Conservation (phyloP, 2,113 vertebrate species). For the Solea senegalensis region DNA sequence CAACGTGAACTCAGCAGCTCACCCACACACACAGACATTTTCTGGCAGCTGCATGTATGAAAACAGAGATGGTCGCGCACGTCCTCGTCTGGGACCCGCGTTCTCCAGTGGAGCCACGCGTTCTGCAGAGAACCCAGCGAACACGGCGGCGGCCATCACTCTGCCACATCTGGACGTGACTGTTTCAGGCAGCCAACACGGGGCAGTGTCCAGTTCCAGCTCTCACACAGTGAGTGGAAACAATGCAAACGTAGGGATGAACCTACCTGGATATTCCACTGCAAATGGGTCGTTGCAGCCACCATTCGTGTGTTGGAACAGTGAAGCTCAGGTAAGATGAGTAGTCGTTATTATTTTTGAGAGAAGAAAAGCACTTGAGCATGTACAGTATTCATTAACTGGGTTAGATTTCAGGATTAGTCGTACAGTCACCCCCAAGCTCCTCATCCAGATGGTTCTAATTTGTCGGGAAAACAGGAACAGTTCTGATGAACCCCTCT, state of each 20-base stretch:
- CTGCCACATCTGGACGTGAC: no score
- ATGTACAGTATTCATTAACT: no score
- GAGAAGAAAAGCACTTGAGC: not conserved
- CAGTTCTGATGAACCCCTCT: no score
- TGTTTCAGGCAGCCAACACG: no score
- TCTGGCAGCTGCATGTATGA: conserved; percentile 49
- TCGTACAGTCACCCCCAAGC: no score
- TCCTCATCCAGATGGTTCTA: no score
- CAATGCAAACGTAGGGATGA: not conserved
- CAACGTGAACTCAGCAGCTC: not conserved
- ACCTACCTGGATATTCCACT: not conserved
- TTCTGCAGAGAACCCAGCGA: not conserved
- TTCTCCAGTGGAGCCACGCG: not conserved
- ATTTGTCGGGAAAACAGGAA: no score
- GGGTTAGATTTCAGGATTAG: no score
- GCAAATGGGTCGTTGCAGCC: not conserved
- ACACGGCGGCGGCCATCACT: not conserved
- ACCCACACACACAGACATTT: not conserved
- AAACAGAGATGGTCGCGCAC: conserved; percentile 12
- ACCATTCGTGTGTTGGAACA: conserved; percentile 32
- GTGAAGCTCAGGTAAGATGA: conserved; percentile 30
- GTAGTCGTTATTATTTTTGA: not conserved
- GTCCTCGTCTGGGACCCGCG: not conserved
- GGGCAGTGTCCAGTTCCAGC: no score
- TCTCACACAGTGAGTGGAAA: not conserved